These are phyloP conservation scores for Lasaia peninsularis DNA, from an alignment of 1,140 invertebrate species.

Conservation along the genomic window DNA sequence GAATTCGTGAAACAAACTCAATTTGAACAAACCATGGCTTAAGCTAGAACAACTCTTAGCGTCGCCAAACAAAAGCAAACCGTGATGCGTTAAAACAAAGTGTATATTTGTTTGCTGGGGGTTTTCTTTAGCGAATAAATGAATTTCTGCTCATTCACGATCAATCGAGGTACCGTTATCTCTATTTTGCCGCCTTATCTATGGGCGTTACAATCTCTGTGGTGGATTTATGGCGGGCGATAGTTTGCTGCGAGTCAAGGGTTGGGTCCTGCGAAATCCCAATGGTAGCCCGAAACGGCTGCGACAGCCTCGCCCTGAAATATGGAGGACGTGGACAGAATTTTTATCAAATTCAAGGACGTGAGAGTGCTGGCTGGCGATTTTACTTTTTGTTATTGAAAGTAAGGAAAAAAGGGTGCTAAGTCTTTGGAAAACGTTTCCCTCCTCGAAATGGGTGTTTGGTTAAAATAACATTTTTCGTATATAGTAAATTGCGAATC, in stretches of 20 bases:
- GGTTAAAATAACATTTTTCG: too few relatives aligned
- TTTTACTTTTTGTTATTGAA: too few relatives aligned
- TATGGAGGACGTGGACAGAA: slow-evolving; percentile 17
- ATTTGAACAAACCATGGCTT: slow-evolving; percentile 32
- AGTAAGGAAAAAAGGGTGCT: too few relatives aligned
- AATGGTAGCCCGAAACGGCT: slow-evolving; percentile 16
- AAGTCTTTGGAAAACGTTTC: too few relatives aligned
- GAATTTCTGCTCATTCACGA: slow-evolving; percentile 43
- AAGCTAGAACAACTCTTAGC: slow-evolving; percentile 21
- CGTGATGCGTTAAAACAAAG: slow-evolving; percentile 13
- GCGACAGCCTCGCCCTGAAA: slow-evolving; percentile 23
- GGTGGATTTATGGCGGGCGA: slow-evolving; percentile 36
- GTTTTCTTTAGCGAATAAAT: slow-evolving; percentile 33
- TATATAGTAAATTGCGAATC: too few relatives aligned
- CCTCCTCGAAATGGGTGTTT: too few relatives aligned
- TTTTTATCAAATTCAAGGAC: slow-evolving; percentile 3
- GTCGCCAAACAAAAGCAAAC: slow-evolving; percentile 5
- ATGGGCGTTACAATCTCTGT: slow-evolving; percentile 38
- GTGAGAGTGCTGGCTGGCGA: too few relatives aligned
- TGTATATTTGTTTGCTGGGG: slow-evolving; percentile 10
- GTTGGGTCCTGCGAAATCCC: slow-evolving; percentile 11
- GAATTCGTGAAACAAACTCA: slow-evolving; percentile 32
- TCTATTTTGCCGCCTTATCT: slow-evolving; percentile 45
- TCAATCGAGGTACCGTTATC: slow-evolving; percentile 42
- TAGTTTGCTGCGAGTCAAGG: slow-evolving; percentile 28